Evolutionary conservation across 2,888 invertebrate genomes (phyloP), one percentile per base, ranked within the genome.

Genomic region (Netelia virgata): DNA sequence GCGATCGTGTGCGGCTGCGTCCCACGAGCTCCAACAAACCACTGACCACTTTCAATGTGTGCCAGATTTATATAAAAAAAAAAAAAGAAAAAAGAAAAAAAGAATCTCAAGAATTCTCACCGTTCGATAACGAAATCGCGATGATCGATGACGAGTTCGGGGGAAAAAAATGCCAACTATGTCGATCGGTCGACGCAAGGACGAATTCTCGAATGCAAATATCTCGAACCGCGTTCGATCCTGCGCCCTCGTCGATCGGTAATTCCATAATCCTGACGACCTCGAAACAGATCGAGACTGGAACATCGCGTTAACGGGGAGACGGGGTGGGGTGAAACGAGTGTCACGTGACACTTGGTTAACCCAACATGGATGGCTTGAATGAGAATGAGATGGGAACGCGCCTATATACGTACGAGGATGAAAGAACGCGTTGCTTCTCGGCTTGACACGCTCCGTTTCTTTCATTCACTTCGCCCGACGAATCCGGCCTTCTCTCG

Each of bases 361-460:
- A 63, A 18, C 41, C 47, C 10, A 66, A 47, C 47, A 36, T 41
- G 28, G 74, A n/a, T 41, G 10, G 23, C 50, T 18, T 70, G 69
- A 70, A 75, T 28, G 70, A 66, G 23, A 78, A 70, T 70, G 43
- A 70, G 69, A 59, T 68, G 66, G 61, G 28, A 18, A 76, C 43
- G 41, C 43, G 20, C 11, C 72, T 20, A 20, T 20, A 20, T 61
- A 55, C 47, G 23, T 11, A 36, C 63, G 63, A 55, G 10, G 69
- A 50, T 16, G 61, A 69, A 47, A 47, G 47, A 47, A 47, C 47
- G 75, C 47, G 50, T 20, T 57, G 53, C 43, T 64, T 81, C 57
- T 70, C 23, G 55, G 20, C 55, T 77, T 73, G 74, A 81, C 81
- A 84, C 84, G 81, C 74, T 77, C 77, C 59, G 77, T 81, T 81